Evolutionary conservation across 2,113 vertebrate species (phyloP), one percentile per base, ranked within the genome.

Genomic region (Vombatus ursinus): DNA sequence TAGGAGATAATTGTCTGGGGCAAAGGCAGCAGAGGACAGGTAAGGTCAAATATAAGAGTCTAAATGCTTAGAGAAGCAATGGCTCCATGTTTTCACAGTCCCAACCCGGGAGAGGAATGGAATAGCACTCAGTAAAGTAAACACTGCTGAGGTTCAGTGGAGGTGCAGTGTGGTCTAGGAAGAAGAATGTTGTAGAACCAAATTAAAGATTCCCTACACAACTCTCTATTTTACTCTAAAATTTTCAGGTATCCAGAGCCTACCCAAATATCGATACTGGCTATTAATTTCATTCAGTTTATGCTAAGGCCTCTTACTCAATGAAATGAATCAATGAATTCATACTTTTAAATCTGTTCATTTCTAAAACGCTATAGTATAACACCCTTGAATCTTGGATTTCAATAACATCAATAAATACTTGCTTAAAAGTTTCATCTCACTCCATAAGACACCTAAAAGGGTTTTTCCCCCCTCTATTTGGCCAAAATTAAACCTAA

Each of bases 121-220:
- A 54, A 19, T 10, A 28, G 37, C 52, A 25, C 24, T 26, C 4
- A 8, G 61, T 48, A 12, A 22, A 52, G 48, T 50, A 52, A 23
- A 61, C 0, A 2, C 11, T 8, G 8, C 0, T 23, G 12, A 47
- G 1, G 7, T 3, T 11, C 16, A 53, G 9, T 0, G 16, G 9
- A n/a, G 2, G 9, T 2, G 6, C 16, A 54, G 19, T 48, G 14
- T 7, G 12, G 25, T 94, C 50, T 91, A 49, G 0, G 0, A 52
- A 93, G 49, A 94, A 31, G 48, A 9, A 93, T 22, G 37, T 25
- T 52, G 89, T 84, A 91, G 48, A 91, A 31, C 25, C 52, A 14
- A 50, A 94, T 90, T 37, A 91, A 12, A 61, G 24, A 52, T 89
- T 90, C 96, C 31, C 48, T 89, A 92, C 8, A 28, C 24, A 84